Conservation (phyloP, 2,113 vertebrate genomes). For the Zosterops hypoxanthus region DNA sequence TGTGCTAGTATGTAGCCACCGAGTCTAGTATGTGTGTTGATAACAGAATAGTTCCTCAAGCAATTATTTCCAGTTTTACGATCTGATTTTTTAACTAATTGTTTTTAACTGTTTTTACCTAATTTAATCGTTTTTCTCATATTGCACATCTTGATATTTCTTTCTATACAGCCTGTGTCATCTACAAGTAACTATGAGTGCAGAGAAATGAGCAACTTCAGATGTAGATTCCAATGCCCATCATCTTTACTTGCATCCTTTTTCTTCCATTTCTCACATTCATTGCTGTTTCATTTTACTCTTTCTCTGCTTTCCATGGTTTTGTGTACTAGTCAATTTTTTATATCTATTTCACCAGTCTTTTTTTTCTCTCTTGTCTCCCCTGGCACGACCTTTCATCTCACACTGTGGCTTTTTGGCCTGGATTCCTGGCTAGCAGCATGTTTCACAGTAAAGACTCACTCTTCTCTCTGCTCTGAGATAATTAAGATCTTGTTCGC, state of each 20-base stretch:
- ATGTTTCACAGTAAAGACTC: neutral
- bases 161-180: neutral
- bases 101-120: neutral
- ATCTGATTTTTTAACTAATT: neutral
- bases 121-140: neutral
- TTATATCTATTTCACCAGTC: neutral
- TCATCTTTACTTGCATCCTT: neutral
- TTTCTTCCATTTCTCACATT: neutral
- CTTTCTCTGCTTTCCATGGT: neutral
- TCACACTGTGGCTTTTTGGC: neutral
- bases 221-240: neutral
- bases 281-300: neutral
- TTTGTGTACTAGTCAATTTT: neutral
- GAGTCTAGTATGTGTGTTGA: neutral
- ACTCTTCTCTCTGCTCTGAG: neutral
- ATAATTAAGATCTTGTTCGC: neutral
- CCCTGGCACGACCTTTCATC: neutral
- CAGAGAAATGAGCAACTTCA: neutral
- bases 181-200: neutral
- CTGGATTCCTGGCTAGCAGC: neutral
- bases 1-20: neutral
- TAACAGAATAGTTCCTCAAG: neutral
- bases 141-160: neutral
- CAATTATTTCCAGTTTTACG: neutral
- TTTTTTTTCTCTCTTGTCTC: neutral